Percentiles rank a stretch among this genome's conserved stretches.
Conservation (phyloP, 2,797 vertebrate species). For the Halcyon badia region DNA sequence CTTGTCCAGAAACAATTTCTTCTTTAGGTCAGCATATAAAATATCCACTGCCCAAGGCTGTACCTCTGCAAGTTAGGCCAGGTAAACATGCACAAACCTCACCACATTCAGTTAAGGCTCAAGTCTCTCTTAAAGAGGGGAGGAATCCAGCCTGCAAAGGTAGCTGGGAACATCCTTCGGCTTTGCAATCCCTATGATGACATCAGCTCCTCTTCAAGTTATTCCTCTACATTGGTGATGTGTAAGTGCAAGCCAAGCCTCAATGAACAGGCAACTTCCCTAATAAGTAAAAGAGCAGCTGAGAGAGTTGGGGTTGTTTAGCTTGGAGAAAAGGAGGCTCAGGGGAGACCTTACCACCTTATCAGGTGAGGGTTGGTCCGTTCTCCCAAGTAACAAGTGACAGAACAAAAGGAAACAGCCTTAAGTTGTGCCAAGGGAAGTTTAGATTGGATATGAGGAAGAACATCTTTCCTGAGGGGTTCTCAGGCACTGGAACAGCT, state of each 20-base stretch:
- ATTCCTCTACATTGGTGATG: not conserved
- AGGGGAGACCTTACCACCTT: too few relatives aligned
- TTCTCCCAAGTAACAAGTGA: too few relatives aligned
- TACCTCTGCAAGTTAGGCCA: not conserved
- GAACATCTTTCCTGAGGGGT: too few relatives aligned
- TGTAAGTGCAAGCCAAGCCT: not conserved
- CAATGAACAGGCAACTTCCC: not conserved
- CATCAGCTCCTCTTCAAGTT: not conserved
- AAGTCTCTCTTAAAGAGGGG: not conserved
- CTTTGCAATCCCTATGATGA: rapidly evolving
- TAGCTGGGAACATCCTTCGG: not conserved
- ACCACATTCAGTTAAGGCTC: not conserved
- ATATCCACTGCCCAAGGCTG: not conserved
- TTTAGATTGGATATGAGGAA: too few relatives aligned
- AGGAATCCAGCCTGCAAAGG: not conserved
- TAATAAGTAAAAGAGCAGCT: not conserved
- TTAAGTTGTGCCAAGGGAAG: too few relatives aligned
- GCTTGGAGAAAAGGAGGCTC: too few relatives aligned
- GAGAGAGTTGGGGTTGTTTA: too few relatives aligned
- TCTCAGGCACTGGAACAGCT: too few relatives aligned
- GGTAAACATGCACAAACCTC: not conserved
- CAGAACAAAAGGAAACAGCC: too few relatives aligned
- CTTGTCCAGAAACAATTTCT: not conserved
- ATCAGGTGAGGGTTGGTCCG: too few relatives aligned
- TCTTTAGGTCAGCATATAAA: not conserved